These are phyloP conservation scores for Characodon lateralis DNA, from an alignment of 2,797 vertebrate genomes.

Conservation along the genomic window DNA sequence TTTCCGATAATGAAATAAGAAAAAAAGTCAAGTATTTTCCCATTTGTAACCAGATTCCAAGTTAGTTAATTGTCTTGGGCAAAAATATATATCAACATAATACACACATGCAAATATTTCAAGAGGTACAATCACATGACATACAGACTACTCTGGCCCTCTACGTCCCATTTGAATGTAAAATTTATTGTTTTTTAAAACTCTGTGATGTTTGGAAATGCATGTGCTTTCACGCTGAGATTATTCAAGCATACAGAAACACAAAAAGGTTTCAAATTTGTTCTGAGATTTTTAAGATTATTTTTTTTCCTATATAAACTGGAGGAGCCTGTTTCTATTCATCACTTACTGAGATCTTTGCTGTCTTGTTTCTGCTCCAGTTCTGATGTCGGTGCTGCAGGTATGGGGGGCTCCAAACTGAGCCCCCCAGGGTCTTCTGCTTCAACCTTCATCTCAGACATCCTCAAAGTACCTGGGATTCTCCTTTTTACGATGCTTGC, in stretches of 20 bases:
- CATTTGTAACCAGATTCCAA: not conserved
- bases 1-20: not conserved
- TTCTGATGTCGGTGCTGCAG: not conserved
- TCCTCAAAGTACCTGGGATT: not conserved
- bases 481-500: not conserved
- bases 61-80: too few relatives aligned
- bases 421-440: not conserved
- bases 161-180: not conserved
- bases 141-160: not conserved
- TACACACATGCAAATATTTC: not conserved
- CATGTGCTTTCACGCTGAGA: not conserved
- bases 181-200: not conserved
- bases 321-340: not conserved
- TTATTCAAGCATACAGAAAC: not conserved
- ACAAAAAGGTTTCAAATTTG: not conserved
- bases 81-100: too few relatives aligned
- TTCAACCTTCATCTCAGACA: conserved; percentile 1
- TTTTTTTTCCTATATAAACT: not conserved
- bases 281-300: not conserved
- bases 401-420: not conserved
- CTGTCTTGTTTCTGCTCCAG: not conserved
- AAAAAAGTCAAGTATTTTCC: not conserved
- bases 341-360: not conserved
- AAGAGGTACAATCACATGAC: not conserved
- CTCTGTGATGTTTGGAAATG: too few relatives aligned